Conservation (phyloP, 2,797 vertebrate genomes). For the Loris lydekkerianus region DNA sequence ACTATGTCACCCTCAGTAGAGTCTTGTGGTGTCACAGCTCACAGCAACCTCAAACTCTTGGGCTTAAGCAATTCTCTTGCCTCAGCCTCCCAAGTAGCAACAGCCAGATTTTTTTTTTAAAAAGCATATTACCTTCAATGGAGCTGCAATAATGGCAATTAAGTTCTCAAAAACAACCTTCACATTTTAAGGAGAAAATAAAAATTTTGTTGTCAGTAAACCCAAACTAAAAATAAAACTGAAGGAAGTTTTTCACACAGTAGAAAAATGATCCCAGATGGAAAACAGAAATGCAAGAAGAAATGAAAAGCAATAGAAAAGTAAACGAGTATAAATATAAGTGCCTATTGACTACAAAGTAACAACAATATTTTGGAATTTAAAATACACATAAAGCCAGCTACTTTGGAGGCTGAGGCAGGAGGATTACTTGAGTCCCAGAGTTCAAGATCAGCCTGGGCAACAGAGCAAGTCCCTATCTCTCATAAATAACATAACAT, state of each 20-base stretch:
- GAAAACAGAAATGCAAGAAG: neutral
- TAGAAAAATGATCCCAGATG: neutral
- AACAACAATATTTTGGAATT: neutral
- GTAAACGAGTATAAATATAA: neutral
- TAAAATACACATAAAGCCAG: neutral
- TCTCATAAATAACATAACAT: neutral
- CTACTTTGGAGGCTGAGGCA: neutral
- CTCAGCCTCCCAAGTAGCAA: neutral
- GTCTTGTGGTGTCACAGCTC: no score
- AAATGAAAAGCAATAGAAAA: neutral
- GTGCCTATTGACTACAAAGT: neutral
- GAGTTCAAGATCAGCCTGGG: no score
- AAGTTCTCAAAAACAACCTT: conserved; percentile 36
- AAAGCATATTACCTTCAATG: neutral
- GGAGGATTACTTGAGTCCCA: neutral
- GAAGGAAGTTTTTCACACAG: neutral
- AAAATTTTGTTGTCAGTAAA: neutral
- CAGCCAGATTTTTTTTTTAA: neutral
- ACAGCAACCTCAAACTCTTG: no score
- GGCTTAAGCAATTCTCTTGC: no score
- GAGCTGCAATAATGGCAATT: neutral
- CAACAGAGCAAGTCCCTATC: no score
- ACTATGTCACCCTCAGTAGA: no score
- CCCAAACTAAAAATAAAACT: conserved; percentile 14
- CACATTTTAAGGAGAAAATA: neutral